Percentiles rank a stretch among this genome's conserved stretches.
Evolutionary conservation across 2,113 vertebrate species (phyloP).

Genomic region (Gambusia holbrooki): DNA sequence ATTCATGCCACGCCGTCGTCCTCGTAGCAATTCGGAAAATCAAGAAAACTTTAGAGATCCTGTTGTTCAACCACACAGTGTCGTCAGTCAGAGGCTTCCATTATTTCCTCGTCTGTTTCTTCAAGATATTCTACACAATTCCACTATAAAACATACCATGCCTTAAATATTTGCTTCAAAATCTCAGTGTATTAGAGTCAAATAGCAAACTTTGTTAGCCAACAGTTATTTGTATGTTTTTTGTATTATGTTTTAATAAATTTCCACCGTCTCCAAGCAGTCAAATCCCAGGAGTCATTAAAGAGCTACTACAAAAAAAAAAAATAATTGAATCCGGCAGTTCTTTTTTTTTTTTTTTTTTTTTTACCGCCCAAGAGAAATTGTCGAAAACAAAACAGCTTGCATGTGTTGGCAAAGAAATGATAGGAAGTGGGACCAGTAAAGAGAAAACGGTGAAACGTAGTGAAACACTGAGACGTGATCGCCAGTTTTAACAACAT

Average conservation of each 20-base stretch:
- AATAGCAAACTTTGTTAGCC: neutral
- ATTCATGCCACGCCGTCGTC: too few relatives aligned
- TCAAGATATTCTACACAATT: neutral
- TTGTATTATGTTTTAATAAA: neutral
- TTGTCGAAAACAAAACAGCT: too few relatives aligned
- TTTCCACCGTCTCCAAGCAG: conserved; percentile 2
- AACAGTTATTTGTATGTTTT: neutral
- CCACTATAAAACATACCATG: too few relatives aligned
- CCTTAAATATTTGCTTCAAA: too few relatives aligned
- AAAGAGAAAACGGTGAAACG: neutral
- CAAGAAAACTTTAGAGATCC: too few relatives aligned
- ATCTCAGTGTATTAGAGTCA: neutral
- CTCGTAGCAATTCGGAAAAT: too few relatives aligned
- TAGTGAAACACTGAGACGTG: conserved; percentile 17
- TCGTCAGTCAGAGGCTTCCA: too few relatives aligned
- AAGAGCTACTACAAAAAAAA: neutral
- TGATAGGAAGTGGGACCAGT: neutral
- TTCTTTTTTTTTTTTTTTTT: too few relatives aligned
- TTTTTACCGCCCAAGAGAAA: too few relatives aligned
- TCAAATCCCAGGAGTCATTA: conserved; percentile 28
- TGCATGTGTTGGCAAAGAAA: neutral
- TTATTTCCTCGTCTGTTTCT: neutral
- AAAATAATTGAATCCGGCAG: neutral
- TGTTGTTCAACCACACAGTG: too few relatives aligned
- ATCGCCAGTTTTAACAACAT: neutral